Conservation (phyloP, 2,888 invertebrate genomes). For the Lissonota sp. region DNA sequence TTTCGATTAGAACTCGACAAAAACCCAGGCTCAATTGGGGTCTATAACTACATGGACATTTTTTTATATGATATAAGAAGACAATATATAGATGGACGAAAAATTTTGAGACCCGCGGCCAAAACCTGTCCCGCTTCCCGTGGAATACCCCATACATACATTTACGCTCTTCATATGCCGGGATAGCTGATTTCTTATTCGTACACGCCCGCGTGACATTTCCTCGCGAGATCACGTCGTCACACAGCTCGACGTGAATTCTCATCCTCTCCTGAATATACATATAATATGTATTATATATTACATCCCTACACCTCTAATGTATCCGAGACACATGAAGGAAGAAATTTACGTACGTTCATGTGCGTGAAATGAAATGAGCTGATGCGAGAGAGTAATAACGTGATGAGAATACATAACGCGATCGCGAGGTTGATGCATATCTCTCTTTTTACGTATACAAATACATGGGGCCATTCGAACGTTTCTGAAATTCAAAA, state of each 20-base stretch:
- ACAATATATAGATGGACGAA: no score
- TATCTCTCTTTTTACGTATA: conserved; percentile 24
- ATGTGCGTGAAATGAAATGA: conserved; percentile 34
- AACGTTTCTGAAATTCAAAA: no score
- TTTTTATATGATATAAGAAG: no score
- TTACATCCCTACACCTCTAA: conserved; percentile 1
- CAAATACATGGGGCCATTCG: neutral
- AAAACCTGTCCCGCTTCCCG: no score
- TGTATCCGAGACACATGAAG: neutral
- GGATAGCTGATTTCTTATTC: conserved; percentile 49
- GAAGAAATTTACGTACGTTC: conserved; percentile 36
- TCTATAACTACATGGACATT: no score
- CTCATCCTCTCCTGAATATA: conserved; percentile 35
- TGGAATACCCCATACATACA: neutral
- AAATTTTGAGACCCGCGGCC: no score
- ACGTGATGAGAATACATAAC: conserved; percentile 46
- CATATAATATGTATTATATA: neutral
- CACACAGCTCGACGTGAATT: conserved; percentile 49
- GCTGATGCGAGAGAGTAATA: conserved; percentile 39
- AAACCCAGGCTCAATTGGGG: no score
- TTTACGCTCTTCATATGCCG: conserved; percentile 23
- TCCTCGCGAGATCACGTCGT: conserved; percentile 69
- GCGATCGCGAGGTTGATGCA: conserved; percentile 30
- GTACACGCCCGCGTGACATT: conserved; percentile 72
- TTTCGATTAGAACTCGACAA: no score